Evolutionary conservation across 2,113 vertebrate genomes (phyloP).

Genomic region (Sterrhoptilus dennistouni): DNA sequence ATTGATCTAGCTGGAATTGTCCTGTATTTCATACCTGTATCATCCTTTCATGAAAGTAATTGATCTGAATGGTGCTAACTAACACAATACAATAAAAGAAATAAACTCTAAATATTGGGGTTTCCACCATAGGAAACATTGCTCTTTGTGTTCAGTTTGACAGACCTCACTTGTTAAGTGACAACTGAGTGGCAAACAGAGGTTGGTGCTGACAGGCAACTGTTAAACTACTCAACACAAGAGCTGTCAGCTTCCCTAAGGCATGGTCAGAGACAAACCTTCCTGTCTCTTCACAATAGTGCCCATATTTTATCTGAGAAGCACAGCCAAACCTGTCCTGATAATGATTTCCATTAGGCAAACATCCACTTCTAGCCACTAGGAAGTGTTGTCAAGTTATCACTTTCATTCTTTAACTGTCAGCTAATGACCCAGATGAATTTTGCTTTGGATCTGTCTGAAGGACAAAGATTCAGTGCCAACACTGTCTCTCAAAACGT

Average conservation of each 20-base stretch:
- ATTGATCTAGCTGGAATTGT: neutral
- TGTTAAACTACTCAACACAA: neutral
- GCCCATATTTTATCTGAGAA: neutral
- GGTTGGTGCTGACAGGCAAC: neutral
- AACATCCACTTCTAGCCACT: neutral
- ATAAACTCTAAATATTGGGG: neutral
- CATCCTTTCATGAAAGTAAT: neutral
- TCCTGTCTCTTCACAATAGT: neutral
- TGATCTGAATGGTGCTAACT: neutral
- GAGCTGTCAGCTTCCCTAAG: neutral
- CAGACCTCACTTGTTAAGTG: neutral
- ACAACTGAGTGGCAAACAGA: neutral
- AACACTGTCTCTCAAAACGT: neutral
- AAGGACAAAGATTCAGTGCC: neutral
- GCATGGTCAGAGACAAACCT: neutral
- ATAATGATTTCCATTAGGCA: neutral
- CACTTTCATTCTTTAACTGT: neutral
- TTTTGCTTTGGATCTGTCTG: neutral
- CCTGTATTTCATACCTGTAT: neutral
- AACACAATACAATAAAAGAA: neutral
- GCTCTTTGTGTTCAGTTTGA: neutral
- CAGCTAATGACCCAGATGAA: neutral
- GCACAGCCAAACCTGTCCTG: neutral
- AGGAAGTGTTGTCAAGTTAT: neutral
- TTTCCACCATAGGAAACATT: neutral